phyloP scores from a whole-genome alignment of 2,797 vertebrate species.

The Rousettus madagascariensis region DNA sequence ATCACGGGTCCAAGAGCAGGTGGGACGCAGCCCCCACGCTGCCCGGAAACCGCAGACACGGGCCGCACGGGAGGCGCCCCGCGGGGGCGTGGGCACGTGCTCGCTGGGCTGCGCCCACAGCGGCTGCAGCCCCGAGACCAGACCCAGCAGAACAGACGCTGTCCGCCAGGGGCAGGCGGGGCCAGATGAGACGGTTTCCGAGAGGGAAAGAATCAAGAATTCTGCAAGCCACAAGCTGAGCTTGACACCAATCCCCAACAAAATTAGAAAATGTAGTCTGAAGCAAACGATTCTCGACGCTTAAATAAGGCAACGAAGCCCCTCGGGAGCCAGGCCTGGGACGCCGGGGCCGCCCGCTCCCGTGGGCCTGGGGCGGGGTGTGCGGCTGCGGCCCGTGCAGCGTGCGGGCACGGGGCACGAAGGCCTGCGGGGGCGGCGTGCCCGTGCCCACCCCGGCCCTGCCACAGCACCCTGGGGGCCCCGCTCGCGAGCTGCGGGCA shows the following conservation, averaged over 20 bases:
- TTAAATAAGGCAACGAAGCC: not conserved
- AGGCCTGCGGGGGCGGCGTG: not conserved
- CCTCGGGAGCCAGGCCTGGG: not conserved
- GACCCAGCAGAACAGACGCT: not conserved
- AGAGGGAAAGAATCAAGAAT: not conserved
- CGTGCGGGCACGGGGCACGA: not conserved
- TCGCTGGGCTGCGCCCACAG: not conserved
- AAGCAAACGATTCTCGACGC: not conserved
- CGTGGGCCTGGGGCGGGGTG: too few species aligned
- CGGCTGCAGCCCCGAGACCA: not conserved
- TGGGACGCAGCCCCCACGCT: too few species aligned
- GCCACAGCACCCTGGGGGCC: not conserved
- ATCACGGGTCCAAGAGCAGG: too few species aligned
- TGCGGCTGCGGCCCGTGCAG: too few species aligned
- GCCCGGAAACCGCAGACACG: too few species aligned
- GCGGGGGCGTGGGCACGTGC: not conserved
- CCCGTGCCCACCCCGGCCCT: not conserved
- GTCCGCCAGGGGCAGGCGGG: fast-evolving
- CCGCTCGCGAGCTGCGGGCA: not conserved
- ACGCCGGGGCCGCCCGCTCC: too few species aligned
- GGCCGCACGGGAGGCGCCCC: too few species aligned
- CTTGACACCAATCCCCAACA: not conserved
- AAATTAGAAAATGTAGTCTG: not conserved
- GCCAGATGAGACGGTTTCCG: not conserved
- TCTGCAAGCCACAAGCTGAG: not conserved